Base-by-base conservation (phyloP, 2,113 vertebrate genomes). In the Erythrocebus patas region DNA sequence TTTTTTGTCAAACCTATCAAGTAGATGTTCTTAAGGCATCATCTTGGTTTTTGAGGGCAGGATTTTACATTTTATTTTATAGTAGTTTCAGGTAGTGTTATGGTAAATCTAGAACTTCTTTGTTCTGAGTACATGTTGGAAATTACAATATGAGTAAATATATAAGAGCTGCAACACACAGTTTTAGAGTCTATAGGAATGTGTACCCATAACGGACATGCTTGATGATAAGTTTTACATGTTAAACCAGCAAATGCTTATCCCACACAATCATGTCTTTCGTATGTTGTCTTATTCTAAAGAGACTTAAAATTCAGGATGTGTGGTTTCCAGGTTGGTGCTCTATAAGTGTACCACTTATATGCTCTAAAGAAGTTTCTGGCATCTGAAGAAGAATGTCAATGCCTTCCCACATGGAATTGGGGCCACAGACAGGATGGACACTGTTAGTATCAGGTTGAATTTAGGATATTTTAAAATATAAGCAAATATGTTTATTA, bases 241-340 rank as follows among this genome's bases (percentile, higher is more conserved):
- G 4, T 12, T 76, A 82, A 59, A 59, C 6, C 14, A n/a, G 25
- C 13, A 88, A 57, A 87, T 91, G n/a, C 7, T n/a, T 76, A n/a
- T 35, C 0, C 32, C 18, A 59, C 18, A 4, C 18, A 73, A 16
- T 23, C 45, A 20, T 64, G 3, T 57, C 0, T 32, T 7, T 23
- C n/a, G 30, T 18, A 25, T 73, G 6, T 8, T 72, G 8, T 22
- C 59, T 81, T 80, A 43, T 64, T 55, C 64, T 43, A 43, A 88
- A 57, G 3, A 40, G 8, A 12, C 52, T 76, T 91, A 70, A 43
- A 76, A 64, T 52, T 64, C 20, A 27, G 50, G 40, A 48, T 2
- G 43, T 92, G 1, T 64, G 6, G 6, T 70, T 92, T 82, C 45
- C 12, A 43, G 4, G 5, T 85, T 86, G 9, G 5, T 40, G 22